phyloP scores from a whole-genome alignment of 2,797 vertebrate genomes.

The Hyperoplus immaculatus region DNA sequence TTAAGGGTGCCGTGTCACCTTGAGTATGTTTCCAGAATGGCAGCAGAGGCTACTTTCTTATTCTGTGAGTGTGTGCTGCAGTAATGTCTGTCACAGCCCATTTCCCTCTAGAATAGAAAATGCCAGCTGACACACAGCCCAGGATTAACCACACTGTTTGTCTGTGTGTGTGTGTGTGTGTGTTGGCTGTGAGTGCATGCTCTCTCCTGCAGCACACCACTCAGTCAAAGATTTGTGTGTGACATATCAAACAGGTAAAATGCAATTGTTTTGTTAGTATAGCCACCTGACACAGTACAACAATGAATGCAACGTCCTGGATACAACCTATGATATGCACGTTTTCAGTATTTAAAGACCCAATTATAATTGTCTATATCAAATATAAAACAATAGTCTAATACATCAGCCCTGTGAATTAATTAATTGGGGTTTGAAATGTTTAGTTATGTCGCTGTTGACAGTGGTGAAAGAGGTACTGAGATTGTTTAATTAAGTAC shows the following conservation, averaged over 20 bases:
- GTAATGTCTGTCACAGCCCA: constrained; percentile 74
- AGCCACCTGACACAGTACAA: not conserved
- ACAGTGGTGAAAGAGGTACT: no score
- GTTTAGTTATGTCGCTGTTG: no score
- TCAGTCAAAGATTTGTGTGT: constrained; percentile 11
- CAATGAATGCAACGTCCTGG: no score
- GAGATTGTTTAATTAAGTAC: no score
- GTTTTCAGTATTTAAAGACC: no score
- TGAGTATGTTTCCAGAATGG: constrained; percentile 54
- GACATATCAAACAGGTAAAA: not conserved
- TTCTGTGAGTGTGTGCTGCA: constrained; percentile 67
- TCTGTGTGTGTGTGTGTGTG: constrained; percentile 23
- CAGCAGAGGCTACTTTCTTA: constrained; percentile 58
- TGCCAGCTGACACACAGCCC: constrained; percentile 66
- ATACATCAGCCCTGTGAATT: no score
- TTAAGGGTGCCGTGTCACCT: constrained; percentile 57
- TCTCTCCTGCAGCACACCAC: constrained; percentile 5
- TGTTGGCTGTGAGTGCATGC: constrained; percentile 4
- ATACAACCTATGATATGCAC: no score
- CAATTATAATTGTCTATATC: no score
- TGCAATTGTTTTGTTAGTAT: not conserved
- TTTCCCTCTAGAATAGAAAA: constrained; percentile 73
- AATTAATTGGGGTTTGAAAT: no score
- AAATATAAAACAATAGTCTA: no score
- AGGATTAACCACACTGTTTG: constrained; percentile 55